Percentiles rank a stretch among this genome's conserved stretches.
Evolutionary conservation across 1,140 invertebrate species (phyloP).

Genomic region (Zaprionus vittiger): DNA sequence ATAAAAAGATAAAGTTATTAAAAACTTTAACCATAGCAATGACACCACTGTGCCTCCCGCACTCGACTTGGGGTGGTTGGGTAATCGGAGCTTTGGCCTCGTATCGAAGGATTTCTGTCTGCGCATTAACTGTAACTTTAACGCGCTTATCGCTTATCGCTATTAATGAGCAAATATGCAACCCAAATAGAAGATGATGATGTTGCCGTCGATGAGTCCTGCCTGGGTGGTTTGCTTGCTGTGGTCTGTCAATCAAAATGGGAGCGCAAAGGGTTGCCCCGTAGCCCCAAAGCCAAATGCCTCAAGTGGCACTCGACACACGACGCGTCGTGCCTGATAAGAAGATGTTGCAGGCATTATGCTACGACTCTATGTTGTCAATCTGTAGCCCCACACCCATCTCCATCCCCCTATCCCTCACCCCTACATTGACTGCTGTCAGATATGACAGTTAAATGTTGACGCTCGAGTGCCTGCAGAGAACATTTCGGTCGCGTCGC

Average conservation of each 20-base stretch:
- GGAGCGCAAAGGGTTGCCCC: conserved; percentile 51
- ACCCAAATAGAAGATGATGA: conserved; percentile 58
- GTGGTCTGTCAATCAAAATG: conserved; percentile 71
- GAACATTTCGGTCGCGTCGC: neutral
- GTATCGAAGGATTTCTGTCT: conserved; percentile 36
- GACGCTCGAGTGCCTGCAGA: conserved; percentile 70
- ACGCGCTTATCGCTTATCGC: conserved; percentile 74
- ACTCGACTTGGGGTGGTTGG: neutral
- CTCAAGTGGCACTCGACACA: conserved; percentile 62
- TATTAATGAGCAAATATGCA: conserved; percentile 80
- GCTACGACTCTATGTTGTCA: conserved; percentile 28
- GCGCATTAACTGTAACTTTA: conserved; percentile 77
- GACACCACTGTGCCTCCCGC: neutral
- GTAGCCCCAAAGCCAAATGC: conserved; percentile 43
- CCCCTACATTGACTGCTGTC: conserved; percentile 33
- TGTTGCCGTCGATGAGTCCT: conserved; percentile 8
- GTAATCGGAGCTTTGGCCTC: conserved; percentile 35
- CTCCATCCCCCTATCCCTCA: neutral
- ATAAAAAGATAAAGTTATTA: too few species aligned
- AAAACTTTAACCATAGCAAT: neutral
- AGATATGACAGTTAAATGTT: conserved; percentile 80
- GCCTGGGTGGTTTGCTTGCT: conserved; percentile 46
- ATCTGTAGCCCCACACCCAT: conserved; percentile 20
- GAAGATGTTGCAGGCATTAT: conserved; percentile 50
- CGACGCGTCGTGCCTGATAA: conserved; percentile 57